Base-by-base conservation (phyloP, 2,888 invertebrate species). In the Perizoma affinitatum region DNA sequence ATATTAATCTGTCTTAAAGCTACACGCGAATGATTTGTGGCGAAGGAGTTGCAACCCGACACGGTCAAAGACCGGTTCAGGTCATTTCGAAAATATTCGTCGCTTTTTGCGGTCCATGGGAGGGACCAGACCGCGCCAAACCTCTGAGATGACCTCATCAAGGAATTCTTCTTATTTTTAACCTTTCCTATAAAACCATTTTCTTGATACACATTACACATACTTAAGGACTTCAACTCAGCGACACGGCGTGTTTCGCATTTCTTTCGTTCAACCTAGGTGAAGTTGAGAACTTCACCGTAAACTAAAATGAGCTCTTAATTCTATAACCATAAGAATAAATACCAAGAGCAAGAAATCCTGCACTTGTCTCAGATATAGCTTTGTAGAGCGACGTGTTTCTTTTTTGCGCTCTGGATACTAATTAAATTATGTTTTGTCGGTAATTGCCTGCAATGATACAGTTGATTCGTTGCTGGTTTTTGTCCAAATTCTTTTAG, bases 41-140 rank as follows among this genome's bases (percentile, higher is more conserved):
- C 68, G 67, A 74, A 70, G 75, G 74, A 79, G 75, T 74, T 79
- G 82, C 81, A 83, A 79, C 79, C 78, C 79, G 80, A 75, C 71
- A 70, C 73, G 88, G 89, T 89, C 90, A 88, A 87, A 85, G 88
- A 91, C 91, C 91, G 91, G 90, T 89, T 86, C 84, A 82, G 73
- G 78, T 77, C 81, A 77, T 87, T 90, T 87, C 79, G 87, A 84
- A 86, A 85, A 87, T 84, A 83, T 88, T 84, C 80, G 80, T 74
- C 72, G 78, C 74, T 79, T 80, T 78, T 76, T 76, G 75, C 80
- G 47, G 22, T 6, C 52, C 43, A 72, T 41, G 54, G 75, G 75
- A 77, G 76, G 74, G 79, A 74, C 72, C 74, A 68, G 71, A 65
- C 50, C 72, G 70, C 65, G 71, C 65, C 70, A 67, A 59, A 62